These are phyloP conservation scores for Nixonia krombeini DNA, from an alignment of 1,140 invertebrate genomes.

Conservation along the genomic window DNA sequence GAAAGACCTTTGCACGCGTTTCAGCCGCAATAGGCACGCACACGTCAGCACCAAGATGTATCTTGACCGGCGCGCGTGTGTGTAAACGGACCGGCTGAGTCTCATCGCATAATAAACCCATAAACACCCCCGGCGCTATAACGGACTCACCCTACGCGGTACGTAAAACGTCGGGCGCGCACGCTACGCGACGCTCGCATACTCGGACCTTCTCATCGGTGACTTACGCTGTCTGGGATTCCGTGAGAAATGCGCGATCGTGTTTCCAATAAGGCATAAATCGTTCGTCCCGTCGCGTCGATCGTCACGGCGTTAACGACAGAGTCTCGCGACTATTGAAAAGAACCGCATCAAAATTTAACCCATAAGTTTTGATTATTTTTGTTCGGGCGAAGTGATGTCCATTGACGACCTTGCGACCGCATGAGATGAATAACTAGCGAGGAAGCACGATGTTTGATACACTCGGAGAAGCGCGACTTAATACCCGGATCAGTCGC, in stretches of 20 bases:
- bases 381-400: too few relatives aligned
- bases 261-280: too few relatives aligned
- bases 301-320: too few relatives aligned
- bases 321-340: too few relatives aligned
- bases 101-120: constrained; percentile 70
- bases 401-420: constrained; percentile 57
- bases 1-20: constrained; percentile 54
- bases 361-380: too few relatives aligned
- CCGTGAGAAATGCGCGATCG: too few relatives aligned
- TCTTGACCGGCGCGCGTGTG: constrained; percentile 20
- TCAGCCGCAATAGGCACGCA: constrained; percentile 35
- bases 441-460: constrained; percentile 23
- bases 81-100: constrained; percentile 53
- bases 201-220: constrained; percentile 5
- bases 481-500: constrained; percentile 35
- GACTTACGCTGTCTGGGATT: constrained; percentile 1
- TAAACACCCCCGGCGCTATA: constrained; percentile 66
- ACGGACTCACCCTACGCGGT: constrained; percentile 50
- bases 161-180: constrained; percentile 58
- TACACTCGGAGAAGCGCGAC: constrained; percentile 33
- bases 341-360: too few relatives aligned
- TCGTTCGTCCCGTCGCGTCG: too few relatives aligned
- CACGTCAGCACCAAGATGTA: constrained; percentile 29
- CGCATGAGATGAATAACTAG: constrained; percentile 50
- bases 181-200: constrained; percentile 45